A percentile compares a stretch with the other conserved stretches of the same genome.
phyloP scores from a whole-genome alignment of 2,888 invertebrate genomes.

The Odiellus spinosus region DNA sequence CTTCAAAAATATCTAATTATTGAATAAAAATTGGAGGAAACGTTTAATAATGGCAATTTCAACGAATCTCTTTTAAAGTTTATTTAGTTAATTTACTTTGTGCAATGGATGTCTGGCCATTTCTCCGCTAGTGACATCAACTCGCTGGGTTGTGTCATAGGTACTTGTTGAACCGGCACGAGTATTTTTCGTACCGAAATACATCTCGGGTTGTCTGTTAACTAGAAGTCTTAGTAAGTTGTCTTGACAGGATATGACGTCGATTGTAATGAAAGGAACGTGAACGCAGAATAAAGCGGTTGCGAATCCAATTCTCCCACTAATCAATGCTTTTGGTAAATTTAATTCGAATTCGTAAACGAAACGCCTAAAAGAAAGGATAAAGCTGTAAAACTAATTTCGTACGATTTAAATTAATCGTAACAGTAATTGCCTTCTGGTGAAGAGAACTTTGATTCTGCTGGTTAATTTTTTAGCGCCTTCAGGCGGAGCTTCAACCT shows the following conservation, averaged over 20 bases:
- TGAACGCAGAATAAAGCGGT: conserved; percentile 5
- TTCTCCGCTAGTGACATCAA: neutral
- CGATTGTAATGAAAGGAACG: conserved; percentile 9
- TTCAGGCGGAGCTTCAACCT: neutral
- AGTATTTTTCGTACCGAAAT: conserved; percentile 3
- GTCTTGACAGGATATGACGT: conserved; percentile 5
- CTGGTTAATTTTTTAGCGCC: conserved; percentile 2
- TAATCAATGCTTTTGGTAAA: no score
- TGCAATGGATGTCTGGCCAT: conserved; percentile 6
- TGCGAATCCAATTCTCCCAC: neutral
- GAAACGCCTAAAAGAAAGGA: conserved; percentile 9
- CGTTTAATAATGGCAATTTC: neutral
- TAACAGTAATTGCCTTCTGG: conserved; percentile 11
- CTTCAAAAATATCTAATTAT: conserved; percentile 7
- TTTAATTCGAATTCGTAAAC: conserved; percentile 10
- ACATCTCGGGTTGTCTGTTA: conserved; percentile 3
- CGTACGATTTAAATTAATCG: no score
- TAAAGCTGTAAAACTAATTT: no score
- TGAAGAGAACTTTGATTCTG: conserved; percentile 15
- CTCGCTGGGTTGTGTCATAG: conserved; percentile 3
- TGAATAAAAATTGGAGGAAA: neutral
- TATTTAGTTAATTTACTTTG: conserved; percentile 7
- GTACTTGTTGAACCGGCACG: conserved; percentile 5
- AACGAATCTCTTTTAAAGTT: neutral
- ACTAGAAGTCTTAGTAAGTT: conserved; percentile 4